Percentiles rank a stretch among this genome's conserved stretches.
Conservation (phyloP, 1,140 invertebrate genomes). For the Scylla paramamosain region DNA sequence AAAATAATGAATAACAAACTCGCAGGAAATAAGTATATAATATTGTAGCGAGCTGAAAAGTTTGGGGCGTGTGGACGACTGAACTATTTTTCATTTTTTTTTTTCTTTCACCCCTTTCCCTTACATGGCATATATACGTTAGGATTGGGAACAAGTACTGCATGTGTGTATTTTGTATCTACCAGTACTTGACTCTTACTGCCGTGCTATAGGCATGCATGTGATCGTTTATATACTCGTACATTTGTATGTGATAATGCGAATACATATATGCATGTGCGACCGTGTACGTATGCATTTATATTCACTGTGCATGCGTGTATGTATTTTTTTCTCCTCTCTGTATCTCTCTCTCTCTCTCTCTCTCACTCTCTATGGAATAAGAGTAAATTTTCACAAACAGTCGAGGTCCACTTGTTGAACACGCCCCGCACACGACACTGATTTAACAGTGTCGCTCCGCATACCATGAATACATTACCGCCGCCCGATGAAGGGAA, state of each 20-base stretch:
- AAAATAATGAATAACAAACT: background rate
- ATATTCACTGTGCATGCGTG: background rate
- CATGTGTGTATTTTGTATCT: background rate
- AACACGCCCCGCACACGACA: slow-evolving; percentile 50
- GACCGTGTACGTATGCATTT: background rate
- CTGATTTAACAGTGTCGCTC: slow-evolving; percentile 47
- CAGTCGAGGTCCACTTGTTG: slow-evolving; percentile 55
- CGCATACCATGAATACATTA: slow-evolving; percentile 66
- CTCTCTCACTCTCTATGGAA: background rate
- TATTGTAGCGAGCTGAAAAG: background rate
- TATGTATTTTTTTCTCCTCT: background rate
- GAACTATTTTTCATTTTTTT: too few relatives aligned
- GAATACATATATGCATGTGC: slow-evolving; percentile 38
- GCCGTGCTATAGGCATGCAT: background rate
- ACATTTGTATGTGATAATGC: background rate
- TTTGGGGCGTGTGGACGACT: background rate
- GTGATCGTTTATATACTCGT: slow-evolving; percentile 7
- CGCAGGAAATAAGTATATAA: background rate
- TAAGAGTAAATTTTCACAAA: slow-evolving; percentile 53
- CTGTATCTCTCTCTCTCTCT: slow-evolving; percentile 10
- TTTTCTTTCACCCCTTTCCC: background rate
- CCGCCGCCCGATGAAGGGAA: background rate
- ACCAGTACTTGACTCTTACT: background rate
- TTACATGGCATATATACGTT: background rate
- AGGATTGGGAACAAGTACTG: background rate